These are phyloP conservation scores for Leptodactylus fuscus DNA, from an alignment of 2,113 vertebrate species.

Conservation along the genomic window DNA sequence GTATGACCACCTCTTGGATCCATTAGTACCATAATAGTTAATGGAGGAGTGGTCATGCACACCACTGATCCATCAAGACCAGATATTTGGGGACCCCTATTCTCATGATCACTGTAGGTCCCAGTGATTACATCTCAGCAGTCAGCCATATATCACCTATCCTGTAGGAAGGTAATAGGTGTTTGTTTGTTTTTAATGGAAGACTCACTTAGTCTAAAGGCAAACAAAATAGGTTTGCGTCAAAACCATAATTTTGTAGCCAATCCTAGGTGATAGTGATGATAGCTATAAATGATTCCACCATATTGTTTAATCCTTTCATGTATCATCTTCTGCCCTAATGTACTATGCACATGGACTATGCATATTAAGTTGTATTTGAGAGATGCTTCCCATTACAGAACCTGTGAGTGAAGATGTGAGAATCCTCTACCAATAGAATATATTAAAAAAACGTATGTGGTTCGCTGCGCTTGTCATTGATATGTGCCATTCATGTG, in stretches of 20 bases:
- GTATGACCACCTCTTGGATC: too few relatives aligned
- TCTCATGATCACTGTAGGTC: too few relatives aligned
- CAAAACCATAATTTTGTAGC: background rate
- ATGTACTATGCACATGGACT: background rate
- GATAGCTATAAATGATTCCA: background rate
- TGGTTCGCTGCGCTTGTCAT: background rate
- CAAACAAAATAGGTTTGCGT: background rate
- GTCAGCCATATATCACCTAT: too few relatives aligned
- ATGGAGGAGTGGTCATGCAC: background rate
- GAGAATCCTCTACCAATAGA: background rate
- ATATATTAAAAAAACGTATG: background rate
- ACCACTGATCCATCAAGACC: background rate
- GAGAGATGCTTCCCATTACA: background rate
- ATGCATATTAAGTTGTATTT: background rate
- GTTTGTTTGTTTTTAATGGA: too few relatives aligned
- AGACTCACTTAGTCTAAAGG: background rate
- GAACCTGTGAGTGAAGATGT: background rate
- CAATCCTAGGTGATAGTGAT: background rate
- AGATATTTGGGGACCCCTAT: too few relatives aligned
- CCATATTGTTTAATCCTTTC: background rate
- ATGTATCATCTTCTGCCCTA: background rate
- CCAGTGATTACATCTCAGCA: too few relatives aligned
- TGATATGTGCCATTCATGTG: constrained; percentile 1
- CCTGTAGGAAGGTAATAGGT: too few relatives aligned
- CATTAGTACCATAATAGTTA: too few relatives aligned